Conservation (phyloP, 2,797 vertebrate species). For the Carduelis carduelis region DNA sequence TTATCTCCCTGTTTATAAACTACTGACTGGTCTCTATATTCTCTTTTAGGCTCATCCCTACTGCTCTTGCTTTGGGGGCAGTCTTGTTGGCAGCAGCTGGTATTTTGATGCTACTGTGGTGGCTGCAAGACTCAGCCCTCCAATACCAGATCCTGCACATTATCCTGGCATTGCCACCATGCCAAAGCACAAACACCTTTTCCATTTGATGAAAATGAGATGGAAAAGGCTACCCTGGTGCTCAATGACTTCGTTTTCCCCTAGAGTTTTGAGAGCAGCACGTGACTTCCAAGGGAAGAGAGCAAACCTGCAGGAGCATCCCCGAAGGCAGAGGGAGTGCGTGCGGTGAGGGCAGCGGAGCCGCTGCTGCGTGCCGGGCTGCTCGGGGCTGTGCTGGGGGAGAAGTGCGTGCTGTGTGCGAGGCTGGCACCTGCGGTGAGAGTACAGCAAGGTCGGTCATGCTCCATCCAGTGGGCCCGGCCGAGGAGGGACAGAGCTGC, state of each 20-base stretch:
- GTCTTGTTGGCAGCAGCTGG: background rate
- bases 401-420: background rate
- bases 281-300: background rate
- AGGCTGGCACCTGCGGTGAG: conserved; percentile 3
- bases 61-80: background rate
- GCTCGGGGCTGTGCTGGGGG: background rate
- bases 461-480: rapidly evolving
- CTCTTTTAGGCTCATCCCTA: background rate
- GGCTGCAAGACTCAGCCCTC: no score
- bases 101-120: background rate
- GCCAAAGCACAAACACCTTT: background rate
- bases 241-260: background rate
- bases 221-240: background rate
- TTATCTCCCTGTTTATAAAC: background rate
- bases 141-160: background rate
- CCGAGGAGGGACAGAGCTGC: background rate
- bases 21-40: background rate
- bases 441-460: background rate
- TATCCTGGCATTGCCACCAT: background rate
- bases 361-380: background rate
- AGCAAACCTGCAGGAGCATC: background rate
- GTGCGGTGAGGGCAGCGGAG: conserved; percentile 3
- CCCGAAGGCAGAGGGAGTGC: background rate
- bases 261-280: background rate
- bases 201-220: background rate